Evolutionary conservation across 1,140 invertebrate species (phyloP), one percentile per base, ranked within the genome.

Genomic region (Aleiodes sp.): DNA sequence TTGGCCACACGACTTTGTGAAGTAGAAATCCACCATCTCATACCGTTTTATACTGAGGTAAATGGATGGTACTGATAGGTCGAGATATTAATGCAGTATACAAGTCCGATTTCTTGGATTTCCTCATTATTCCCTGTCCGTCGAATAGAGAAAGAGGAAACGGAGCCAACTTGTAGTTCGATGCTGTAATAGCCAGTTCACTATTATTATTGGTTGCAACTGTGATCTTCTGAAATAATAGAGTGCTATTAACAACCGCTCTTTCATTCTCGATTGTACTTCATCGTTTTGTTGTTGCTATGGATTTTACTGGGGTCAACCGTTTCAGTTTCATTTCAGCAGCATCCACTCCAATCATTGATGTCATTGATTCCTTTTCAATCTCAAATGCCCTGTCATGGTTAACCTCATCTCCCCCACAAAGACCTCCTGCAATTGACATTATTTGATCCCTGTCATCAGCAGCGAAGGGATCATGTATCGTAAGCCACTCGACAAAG

Each of bases 151-250:
- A 76, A 71, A 80, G 70, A 19, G 78, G 78, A 69, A 60, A 81
- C 1, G 79, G 78, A 16, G 75, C 68, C 6, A 86, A 72, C 73
- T 85, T 80, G 75, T 80, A 81, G 62, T 73, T 59, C n/a, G 84
- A 78, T 70, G 75, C 82, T 64, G 78, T 72, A 76, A 80, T 72
- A 39, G 82, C 68, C 72, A 46, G 81, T 63, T 83, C 69, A 71
- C 75, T 70, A 56, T 68, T 41, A 46, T 67, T 35, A 29, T 70
- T 65, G 14, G 73, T 67, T 63, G 74, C 70, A 56, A 75, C 69
- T 39, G 60, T 65, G 26, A 59, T 67, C n/a, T 84, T 83, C 56
- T 79, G 70, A 77, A 85, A 82, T 72, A 82, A 85, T 16, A 24
- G 33, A 16, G 37, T 24, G 4, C 4, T 41, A 26, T 41, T 12